Conservation (phyloP, 2,888 invertebrate genomes). For the Dicycla oo region DNA sequence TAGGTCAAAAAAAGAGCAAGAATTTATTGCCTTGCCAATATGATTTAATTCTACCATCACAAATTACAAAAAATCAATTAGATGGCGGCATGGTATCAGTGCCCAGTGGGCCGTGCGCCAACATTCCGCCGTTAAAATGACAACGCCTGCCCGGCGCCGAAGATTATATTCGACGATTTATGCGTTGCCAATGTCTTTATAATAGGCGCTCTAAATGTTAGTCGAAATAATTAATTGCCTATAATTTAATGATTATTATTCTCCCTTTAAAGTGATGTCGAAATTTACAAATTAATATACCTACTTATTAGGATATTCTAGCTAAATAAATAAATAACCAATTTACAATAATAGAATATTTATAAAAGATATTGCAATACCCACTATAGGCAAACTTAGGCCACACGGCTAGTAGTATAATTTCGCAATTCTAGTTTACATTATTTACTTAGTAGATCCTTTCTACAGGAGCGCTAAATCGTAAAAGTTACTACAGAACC, state of each 20-base stretch:
- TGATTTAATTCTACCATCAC: constrained; percentile 20
- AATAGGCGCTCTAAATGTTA: constrained; percentile 59
- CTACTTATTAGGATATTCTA: not conserved
- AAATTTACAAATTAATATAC: not conserved
- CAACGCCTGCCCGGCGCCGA: constrained; percentile 73
- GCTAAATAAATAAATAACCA: no score
- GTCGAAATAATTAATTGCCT: not conserved
- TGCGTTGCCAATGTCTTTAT: constrained; percentile 61
- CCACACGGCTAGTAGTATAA: not conserved
- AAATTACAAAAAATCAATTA: constrained; percentile 45
- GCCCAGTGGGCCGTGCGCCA: constrained; percentile 64
- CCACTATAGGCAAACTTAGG: not conserved
- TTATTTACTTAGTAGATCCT: constrained; percentile 18
- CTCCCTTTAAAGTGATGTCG: not conserved
- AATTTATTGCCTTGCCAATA: constrained; percentile 12
- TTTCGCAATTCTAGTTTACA: not conserved
- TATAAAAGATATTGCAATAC: not conserved
- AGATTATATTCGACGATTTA: constrained; percentile 60
- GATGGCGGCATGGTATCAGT: constrained; percentile 47
- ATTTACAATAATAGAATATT: no score
- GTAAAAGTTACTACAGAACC: constrained; percentile 39
- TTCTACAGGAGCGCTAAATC: constrained; percentile 22
- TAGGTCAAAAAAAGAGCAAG: not conserved
- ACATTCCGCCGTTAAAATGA: constrained; percentile 66
- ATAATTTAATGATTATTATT: constrained; percentile 19